These are phyloP conservation scores for Chromis chromis DNA, from an alignment of 2,797 vertebrate species.

Conservation along the genomic window DNA sequence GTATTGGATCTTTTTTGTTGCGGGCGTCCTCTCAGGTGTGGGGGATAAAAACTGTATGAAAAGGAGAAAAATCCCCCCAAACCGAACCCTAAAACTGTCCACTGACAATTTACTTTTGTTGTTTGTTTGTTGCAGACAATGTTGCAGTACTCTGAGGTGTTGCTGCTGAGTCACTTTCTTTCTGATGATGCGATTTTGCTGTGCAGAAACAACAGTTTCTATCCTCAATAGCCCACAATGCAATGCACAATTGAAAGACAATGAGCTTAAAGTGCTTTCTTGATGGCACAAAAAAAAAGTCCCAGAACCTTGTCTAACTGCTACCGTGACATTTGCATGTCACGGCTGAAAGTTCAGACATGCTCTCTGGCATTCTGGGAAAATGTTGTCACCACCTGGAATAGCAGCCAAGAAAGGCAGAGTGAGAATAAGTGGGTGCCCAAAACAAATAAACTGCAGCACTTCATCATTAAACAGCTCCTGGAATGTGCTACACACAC, in stretches of 20 bases:
- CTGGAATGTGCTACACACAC: conserved; percentile 26
- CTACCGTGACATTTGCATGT: neutral
- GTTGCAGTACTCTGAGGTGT: conserved; percentile 1
- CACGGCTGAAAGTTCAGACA: neutral
- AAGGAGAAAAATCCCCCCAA: conserved; percentile 28
- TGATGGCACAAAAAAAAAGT: too few species aligned
- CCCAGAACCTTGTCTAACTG: neutral
- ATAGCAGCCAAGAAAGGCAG: neutral
- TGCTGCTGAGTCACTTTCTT: neutral
- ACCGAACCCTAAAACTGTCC: conserved; percentile 30
- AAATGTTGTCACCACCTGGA: conserved; percentile 3
- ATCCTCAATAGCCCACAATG: conserved; percentile 3
- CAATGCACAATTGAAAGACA: neutral
- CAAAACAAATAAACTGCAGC: conserved; percentile 27
- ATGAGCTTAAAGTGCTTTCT: neutral
- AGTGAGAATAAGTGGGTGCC: conserved; percentile 8
- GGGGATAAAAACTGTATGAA: conserved; percentile 29
- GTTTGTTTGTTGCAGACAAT: conserved; percentile 23
- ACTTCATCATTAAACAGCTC: conserved; percentile 55
- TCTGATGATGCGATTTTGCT: neutral
- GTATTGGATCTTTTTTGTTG: conserved; percentile 50
- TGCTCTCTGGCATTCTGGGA: conserved; percentile 5
- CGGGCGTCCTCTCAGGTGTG: conserved; percentile 52
- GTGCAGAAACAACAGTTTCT: neutral
- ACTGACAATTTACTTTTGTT: conserved; percentile 9